Base-by-base conservation (phyloP, 1,140 invertebrate species). In the Leptopilina boulardi region DNA sequence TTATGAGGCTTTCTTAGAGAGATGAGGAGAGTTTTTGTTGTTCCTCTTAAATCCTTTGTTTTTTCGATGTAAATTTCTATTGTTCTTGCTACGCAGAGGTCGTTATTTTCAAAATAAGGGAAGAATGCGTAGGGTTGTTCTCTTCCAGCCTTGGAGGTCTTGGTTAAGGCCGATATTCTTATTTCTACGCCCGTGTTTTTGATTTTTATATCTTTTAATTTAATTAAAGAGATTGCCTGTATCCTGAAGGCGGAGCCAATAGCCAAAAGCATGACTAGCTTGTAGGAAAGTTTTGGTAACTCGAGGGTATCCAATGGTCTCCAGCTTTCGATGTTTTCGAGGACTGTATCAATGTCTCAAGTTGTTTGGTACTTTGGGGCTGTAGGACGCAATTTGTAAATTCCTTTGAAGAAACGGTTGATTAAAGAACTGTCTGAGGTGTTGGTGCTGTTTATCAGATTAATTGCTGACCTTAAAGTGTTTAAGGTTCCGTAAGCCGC, bases 131-230 rank as follows among this genome's bases (percentile, higher is more conserved):
- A 10, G 2, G 13, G 9, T 10, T 42, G 41, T 3, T 15, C 13
- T 42, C 91, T 26, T 96, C 91, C 54, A 90, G 92, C n/a, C 94
- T 94, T 38, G 94, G 92, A 42, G 94, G 94, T 11, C 93, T 93
- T 1, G 94, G 94, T 80, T 92, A 89, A 2, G 94, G 94, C 81
- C 94, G 93, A 83, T 95, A 96, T 51, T 38, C 92, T 92, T 0
- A 96, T 90, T 83, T 95, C 94, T 0, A 95, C 51, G 0, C 85
- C 18, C 8, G 6, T 47, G 6, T 34, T 73, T 47, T 4, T 51
- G 21, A 15, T 1, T 13, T 11, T 47, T 23, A 51, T 34, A 11
- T 73, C 47, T 26, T 51, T 15, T 15, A 72, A 23, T 41, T 72
- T 72, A 18, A 72, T 72, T 41, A 26, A 4, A 3, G 41, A 4